phyloP scores from a whole-genome alignment of 2,113 vertebrate genomes.

The Chaetodon trifascialis region DNA sequence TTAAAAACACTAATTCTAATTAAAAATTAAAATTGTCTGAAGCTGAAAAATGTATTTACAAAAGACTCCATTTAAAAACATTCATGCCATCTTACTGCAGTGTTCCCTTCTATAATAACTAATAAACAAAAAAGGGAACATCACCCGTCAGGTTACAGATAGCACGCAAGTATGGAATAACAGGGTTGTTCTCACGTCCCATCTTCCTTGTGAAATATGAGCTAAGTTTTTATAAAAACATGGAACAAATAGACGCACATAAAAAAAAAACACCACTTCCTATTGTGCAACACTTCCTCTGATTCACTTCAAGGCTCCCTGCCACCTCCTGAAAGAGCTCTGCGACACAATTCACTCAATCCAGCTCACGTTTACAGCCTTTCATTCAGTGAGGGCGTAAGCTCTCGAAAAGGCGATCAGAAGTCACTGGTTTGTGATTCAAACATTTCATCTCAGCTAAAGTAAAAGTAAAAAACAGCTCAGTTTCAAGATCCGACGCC shows the following conservation, averaged over 20 bases:
- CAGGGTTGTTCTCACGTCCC: not conserved
- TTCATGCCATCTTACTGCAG: not conserved
- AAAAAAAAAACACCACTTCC: slow-evolving; percentile 74
- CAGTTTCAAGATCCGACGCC: not conserved
- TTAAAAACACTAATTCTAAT: not conserved
- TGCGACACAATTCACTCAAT: slow-evolving; percentile 3
- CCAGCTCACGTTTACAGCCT: not conserved
- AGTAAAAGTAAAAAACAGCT: too few relatives aligned
- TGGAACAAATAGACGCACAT: slow-evolving; percentile 43
- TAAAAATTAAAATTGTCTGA: not conserved
- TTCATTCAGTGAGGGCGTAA: not conserved
- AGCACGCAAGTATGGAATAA: not conserved
- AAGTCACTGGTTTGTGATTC: not conserved
- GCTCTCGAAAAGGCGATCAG: not conserved
- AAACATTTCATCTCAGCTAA: not conserved
- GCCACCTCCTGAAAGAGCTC: slow-evolving; percentile 35
- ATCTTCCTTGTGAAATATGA: slow-evolving; percentile 15
- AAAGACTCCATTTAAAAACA: not conserved
- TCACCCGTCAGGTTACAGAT: not conserved
- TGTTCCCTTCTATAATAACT: slow-evolving; percentile 1
- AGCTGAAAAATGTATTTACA: not conserved
- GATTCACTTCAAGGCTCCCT: slow-evolving; percentile 71
- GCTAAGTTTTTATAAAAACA: slow-evolving; percentile 27
- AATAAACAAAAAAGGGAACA: slow-evolving; percentile 12
- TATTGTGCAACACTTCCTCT: slow-evolving; percentile 85